Percentiles rank a stretch among this genome's conserved stretches.
Evolutionary conservation across 2,888 invertebrate genomes (phyloP).

Genomic region (Argynnis bischoffii): DNA sequence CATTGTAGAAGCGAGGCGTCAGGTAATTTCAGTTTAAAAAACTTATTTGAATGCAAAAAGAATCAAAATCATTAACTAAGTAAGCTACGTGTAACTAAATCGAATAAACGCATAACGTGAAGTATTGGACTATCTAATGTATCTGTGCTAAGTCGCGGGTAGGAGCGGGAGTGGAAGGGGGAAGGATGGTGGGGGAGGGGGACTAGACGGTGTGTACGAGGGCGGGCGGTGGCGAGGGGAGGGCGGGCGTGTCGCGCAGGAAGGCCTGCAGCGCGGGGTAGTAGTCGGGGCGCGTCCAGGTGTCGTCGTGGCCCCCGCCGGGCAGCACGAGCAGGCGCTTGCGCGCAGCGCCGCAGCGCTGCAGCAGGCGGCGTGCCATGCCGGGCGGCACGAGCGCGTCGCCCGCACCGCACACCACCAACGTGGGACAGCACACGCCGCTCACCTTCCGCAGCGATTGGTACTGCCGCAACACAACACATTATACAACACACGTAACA

Average conservation of each 20-base stretch:
- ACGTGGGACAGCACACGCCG: conserved; percentile 87
- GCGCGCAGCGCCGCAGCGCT: conserved; percentile 87
- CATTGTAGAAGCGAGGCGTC: no score
- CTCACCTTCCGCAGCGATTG: conserved; percentile 88
- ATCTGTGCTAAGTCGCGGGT: background rate
- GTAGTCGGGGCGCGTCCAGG: conserved; percentile 94
- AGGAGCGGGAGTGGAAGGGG: background rate
- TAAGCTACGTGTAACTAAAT: background rate
- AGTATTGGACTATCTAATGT: background rate
- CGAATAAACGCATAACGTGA: background rate
- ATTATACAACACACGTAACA: background rate
- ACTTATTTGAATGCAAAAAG: no score
- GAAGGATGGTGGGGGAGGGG: no score
- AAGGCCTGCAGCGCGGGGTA: conserved; percentile 82
- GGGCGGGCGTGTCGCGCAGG: conserved; percentile 62
- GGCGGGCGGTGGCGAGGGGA: conserved; percentile 43
- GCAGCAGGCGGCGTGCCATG: conserved; percentile 93
- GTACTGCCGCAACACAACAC: conserved; percentile 80
- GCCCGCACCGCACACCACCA: conserved; percentile 94
- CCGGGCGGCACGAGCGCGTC: conserved; percentile 94
- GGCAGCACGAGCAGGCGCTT: conserved; percentile 91
- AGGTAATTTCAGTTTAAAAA: no score
- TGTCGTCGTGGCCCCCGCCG: conserved; percentile 96
- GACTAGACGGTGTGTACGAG: background rate
- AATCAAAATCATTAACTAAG: no score